Evolutionary conservation across 2,888 invertebrate species (phyloP).

Genomic region (Ganaspis brasiliensis): DNA sequence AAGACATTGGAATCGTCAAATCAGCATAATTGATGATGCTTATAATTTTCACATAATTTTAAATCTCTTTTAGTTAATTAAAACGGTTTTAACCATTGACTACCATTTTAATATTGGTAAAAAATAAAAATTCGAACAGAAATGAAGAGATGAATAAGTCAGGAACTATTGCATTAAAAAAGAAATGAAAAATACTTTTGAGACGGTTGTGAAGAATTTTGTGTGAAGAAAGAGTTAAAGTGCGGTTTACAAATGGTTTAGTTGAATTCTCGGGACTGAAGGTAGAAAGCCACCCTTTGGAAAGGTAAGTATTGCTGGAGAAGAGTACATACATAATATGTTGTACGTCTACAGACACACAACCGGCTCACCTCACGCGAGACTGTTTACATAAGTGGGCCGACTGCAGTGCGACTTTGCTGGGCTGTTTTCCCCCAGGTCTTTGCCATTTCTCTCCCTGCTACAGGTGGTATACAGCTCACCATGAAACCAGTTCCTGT

Average conservation of each 20-base stretch:
- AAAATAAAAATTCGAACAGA: no score
- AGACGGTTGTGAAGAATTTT: not conserved
- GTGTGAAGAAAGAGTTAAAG: constrained; percentile 6
- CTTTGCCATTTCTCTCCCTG: constrained; percentile 53
- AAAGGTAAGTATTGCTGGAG: constrained; percentile 41
- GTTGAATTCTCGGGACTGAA: constrained; percentile 15
- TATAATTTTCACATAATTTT: no score
- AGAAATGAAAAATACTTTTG: not conserved
- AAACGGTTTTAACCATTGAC: no score
- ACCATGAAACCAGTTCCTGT: constrained; percentile 61
- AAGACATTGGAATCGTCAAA: no score
- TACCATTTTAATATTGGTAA: no score
- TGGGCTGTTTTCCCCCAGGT: constrained; percentile 47
- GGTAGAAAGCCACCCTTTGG: constrained; percentile 27
- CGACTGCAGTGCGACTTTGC: constrained; percentile 48
- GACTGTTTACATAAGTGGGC: constrained; percentile 72
- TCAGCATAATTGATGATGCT: no score
- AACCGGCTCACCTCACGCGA: constrained; percentile 70
- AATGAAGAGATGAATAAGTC: no score
- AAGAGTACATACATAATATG: constrained; percentile 66
- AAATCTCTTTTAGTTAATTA: no score
- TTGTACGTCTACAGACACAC: constrained; percentile 65
- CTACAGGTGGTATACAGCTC: constrained; percentile 69
- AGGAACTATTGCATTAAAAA: not conserved
- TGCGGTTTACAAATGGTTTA: constrained; percentile 7